phyloP scores from a whole-genome alignment of 2,113 vertebrate genomes.

The Catharus bicknelli region DNA sequence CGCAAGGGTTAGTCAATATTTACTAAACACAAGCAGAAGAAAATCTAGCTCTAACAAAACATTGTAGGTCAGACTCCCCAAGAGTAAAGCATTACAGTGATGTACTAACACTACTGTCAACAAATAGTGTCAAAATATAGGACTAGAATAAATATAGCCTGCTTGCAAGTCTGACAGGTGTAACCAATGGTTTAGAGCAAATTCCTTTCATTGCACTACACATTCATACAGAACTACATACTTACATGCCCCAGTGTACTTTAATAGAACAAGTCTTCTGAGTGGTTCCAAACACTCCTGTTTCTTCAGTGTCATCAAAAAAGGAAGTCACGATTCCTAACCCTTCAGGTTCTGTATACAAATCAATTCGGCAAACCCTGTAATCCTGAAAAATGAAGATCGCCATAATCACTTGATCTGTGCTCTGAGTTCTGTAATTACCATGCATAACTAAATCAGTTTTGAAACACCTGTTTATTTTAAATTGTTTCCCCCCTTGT shows the following conservation, averaged over 20 bases:
- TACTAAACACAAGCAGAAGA: background rate
- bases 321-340: constrained; percentile 82
- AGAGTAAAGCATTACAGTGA: background rate
- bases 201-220: constrained; percentile 18
- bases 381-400: constrained; percentile 84
- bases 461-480: background rate
- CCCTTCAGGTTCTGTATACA: constrained; percentile 89
- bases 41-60: background rate
- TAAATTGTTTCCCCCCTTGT: constrained; percentile 6
- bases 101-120: background rate
- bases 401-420: background rate
- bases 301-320: constrained; percentile 86
- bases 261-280: constrained; percentile 90
- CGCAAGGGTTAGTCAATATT: background rate
- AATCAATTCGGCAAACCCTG: constrained; percentile 85
- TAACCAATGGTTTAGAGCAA: constrained; percentile 1
- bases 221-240: constrained; percentile 27
- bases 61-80: background rate
- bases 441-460: constrained; percentile 2
- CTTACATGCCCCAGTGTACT: constrained; percentile 94
- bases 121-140: background rate
- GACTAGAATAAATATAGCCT: background rate
- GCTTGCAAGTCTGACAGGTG: background rate
- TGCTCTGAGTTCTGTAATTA: constrained; percentile 6
- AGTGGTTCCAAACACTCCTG: constrained; percentile 81